Conservation (phyloP, 2,888 invertebrate genomes). For the Magallana nippona region DNA sequence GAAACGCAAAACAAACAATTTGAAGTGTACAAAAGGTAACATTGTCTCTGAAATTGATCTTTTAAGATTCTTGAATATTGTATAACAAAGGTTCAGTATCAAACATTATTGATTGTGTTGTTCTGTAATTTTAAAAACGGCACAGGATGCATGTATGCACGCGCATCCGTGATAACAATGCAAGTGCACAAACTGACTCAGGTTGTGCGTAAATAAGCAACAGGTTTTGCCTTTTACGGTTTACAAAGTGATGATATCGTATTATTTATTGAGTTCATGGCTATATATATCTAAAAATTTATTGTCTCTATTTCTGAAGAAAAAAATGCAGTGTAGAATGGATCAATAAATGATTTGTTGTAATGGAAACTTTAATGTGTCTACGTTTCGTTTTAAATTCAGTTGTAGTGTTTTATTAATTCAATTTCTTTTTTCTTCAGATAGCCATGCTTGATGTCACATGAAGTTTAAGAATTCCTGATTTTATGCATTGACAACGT, state of each 20-base stretch:
- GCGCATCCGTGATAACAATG: slow-evolving; percentile 29
- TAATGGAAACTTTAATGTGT: neutral
- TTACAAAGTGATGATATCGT: neutral
- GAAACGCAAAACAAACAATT: slow-evolving; percentile 14
- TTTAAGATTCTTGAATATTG: neutral
- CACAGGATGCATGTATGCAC: slow-evolving; percentile 25
- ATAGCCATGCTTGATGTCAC: slow-evolving; percentile 25
- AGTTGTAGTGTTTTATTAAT: neutral
- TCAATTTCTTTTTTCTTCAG: neutral
- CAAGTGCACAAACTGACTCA: neutral
- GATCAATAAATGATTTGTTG: slow-evolving; percentile 1
- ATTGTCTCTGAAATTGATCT: neutral
- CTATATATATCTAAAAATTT: neutral
- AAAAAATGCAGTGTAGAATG: neutral
- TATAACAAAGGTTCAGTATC: neutral
- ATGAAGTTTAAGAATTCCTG: neutral
- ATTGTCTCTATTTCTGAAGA: neutral
- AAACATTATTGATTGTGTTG: neutral
- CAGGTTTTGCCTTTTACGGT: neutral
- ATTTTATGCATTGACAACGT: neutral
- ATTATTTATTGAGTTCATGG: neutral
- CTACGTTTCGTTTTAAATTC: neutral
- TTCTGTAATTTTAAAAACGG: neutral
- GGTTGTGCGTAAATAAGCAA: neutral
- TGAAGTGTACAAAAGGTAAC: slow-evolving; percentile 1